These are phyloP conservation scores for Drosophila tani DNA, from an alignment of 1,140 invertebrate genomes.

Conservation along the genomic window DNA sequence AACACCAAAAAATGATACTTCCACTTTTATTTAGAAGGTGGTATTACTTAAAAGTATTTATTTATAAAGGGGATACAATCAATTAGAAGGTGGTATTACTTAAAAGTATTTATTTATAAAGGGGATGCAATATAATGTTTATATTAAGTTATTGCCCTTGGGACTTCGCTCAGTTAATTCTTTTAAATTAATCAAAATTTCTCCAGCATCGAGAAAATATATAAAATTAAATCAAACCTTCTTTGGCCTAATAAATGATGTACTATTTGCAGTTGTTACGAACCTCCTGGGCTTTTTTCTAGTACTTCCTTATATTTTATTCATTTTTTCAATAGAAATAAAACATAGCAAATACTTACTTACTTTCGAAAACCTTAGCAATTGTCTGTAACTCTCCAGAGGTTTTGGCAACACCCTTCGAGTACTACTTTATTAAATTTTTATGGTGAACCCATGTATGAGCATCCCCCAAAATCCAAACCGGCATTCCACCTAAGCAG, in stretches of 20 bases:
- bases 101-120: too few species aligned
- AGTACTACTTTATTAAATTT: slow-evolving; percentile 19
- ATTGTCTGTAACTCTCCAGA: slow-evolving; percentile 1
- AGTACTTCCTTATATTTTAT: background rate
- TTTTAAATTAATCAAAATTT: too few species aligned
- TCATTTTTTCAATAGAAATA: background rate
- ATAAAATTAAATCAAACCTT: too few species aligned
- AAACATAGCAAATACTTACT: background rate
- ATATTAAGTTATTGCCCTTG: too few species aligned
- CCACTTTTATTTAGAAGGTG: background rate
- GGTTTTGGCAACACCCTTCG: slow-evolving; percentile 1
- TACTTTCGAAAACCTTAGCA: background rate
- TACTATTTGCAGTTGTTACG: background rate
- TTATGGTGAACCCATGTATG: slow-evolving; percentile 5
- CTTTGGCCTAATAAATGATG: background rate
- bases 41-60: too few species aligned
- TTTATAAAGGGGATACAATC: too few species aligned
- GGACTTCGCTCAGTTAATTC: too few species aligned
- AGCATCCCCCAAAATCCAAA: slow-evolving; percentile 4
- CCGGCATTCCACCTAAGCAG: slow-evolving; percentile 10
- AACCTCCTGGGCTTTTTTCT: background rate
- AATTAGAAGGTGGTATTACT: background rate
- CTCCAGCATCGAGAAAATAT: too few species aligned
- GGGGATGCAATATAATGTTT: too few species aligned
- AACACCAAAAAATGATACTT: background rate